Percentiles rank a stretch among this genome's conserved stretches.
Conservation (phyloP, 2,797 vertebrate species). For the Phrynocephalus forsythii region DNA sequence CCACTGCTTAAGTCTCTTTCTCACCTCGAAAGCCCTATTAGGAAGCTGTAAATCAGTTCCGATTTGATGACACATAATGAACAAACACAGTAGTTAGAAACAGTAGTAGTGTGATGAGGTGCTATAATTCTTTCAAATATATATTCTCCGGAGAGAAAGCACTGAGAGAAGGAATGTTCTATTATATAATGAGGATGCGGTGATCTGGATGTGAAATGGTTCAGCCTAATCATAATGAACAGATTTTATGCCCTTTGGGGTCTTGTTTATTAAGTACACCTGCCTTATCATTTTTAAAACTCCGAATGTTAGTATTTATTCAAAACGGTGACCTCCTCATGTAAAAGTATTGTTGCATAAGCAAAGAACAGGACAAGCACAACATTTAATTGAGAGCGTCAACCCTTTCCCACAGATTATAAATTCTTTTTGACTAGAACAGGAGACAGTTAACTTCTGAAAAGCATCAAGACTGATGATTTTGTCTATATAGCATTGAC, state of each 20-base stretch:
- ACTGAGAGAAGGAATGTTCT: neutral
- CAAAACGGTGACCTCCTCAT: neutral
- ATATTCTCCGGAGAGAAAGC: neutral
- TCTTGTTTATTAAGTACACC: neutral
- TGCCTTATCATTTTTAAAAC: neutral
- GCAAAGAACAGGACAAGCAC: conserved; percentile 56
- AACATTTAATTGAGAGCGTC: conserved; percentile 76
- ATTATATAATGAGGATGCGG: neutral
- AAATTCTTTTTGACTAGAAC: conserved; percentile 89
- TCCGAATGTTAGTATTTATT: conserved; percentile 33
- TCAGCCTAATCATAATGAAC: neutral
- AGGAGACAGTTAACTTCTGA: conserved; percentile 92
- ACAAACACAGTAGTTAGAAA: neutral
- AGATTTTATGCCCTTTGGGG: rapidly evolving
- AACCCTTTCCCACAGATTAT: conserved; percentile 79
- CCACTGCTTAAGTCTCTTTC: too few relatives aligned
- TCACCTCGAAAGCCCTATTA: too few relatives aligned
- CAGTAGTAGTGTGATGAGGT: neutral
- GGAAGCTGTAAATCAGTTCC: neutral
- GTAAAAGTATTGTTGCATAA: conserved; percentile 47
- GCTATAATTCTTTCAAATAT: neutral
- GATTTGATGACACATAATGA: neutral
- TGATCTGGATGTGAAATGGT: conserved; percentile 1
- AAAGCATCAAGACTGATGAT: conserved; percentile 98
- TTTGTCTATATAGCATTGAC: conserved; percentile 99